phyloP scores from a whole-genome alignment of 2,113 vertebrate species.

The Cottus gobio region DNA sequence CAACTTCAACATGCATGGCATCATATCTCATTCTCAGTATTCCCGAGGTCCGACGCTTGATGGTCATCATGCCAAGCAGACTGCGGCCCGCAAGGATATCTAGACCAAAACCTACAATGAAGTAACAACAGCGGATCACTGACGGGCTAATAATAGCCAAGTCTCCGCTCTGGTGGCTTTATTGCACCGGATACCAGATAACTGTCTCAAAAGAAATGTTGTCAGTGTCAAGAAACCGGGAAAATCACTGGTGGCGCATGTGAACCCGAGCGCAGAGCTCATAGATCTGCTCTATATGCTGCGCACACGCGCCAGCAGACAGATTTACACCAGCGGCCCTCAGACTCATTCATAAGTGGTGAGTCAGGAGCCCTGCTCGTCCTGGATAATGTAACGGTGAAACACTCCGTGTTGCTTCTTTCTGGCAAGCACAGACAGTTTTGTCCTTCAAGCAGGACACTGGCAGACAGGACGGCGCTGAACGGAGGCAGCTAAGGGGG shows the following conservation, averaged over 20 bases:
- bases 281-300: background rate
- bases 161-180: slow-evolving; percentile 29
- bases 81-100: slow-evolving; percentile 33
- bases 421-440: slow-evolving; percentile 62
- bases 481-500: slow-evolving; percentile 24
- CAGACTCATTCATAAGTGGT: slow-evolving; percentile 58
- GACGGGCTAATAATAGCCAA: slow-evolving; percentile 56
- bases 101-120: slow-evolving; percentile 47
- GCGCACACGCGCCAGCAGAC: slow-evolving; percentile 14
- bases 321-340: slow-evolving; percentile 54
- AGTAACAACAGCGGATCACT: slow-evolving; percentile 42
- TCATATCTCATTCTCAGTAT: background rate
- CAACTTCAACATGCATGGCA: background rate
- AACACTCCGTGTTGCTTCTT: slow-evolving; percentile 58
- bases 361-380: slow-evolving; percentile 64
- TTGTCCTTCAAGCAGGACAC: slow-evolving; percentile 63
- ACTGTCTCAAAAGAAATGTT: slow-evolving; percentile 19
- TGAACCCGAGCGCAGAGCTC: background rate
- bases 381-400: slow-evolving; percentile 68
- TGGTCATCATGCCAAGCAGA: slow-evolving; percentile 36
- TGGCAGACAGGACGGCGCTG: slow-evolving; percentile 48
- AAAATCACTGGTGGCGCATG: background rate
- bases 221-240: slow-evolving; percentile 25
- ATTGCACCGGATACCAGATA: slow-evolving; percentile 17
- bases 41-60: background rate